A percentile compares a stretch with the other conserved stretches of the same genome.
Conservation (phyloP, 2,113 vertebrate genomes). For the Leucopsar rothschildi region DNA sequence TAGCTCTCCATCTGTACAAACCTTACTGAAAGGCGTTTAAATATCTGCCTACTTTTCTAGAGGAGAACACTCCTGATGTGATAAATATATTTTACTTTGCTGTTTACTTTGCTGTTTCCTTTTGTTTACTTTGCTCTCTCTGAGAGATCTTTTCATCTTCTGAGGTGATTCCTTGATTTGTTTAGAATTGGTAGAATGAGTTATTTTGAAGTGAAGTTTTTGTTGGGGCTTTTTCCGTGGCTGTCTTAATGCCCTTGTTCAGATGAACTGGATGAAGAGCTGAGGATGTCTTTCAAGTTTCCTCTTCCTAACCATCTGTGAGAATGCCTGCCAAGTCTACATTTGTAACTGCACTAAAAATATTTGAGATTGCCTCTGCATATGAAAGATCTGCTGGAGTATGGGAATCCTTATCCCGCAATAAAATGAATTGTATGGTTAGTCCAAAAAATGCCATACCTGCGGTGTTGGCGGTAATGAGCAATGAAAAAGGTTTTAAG, state of each 20-base stretch:
- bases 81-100: background rate
- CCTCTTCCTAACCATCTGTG: background rate
- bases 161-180: background rate
- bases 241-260: background rate
- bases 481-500: background rate
- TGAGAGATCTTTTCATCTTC: background rate
- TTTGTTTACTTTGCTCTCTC: background rate
- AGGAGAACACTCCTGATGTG: background rate
- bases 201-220: background rate
- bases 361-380: background rate
- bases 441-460: background rate
- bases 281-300: background rate
- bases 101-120: background rate
- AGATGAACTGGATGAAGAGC: background rate
- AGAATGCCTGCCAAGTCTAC: background rate
- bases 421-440: background rate
- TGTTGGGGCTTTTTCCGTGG: background rate
- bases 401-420: background rate
- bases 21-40: background rate
- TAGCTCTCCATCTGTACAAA: background rate
- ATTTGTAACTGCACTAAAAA: background rate
- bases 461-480: background rate
- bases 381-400: background rate
- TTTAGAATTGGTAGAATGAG: background rate
- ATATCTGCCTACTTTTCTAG: background rate